Evolutionary conservation across 2,888 invertebrate genomes (phyloP).

Genomic region (Drosophila atripex): DNA sequence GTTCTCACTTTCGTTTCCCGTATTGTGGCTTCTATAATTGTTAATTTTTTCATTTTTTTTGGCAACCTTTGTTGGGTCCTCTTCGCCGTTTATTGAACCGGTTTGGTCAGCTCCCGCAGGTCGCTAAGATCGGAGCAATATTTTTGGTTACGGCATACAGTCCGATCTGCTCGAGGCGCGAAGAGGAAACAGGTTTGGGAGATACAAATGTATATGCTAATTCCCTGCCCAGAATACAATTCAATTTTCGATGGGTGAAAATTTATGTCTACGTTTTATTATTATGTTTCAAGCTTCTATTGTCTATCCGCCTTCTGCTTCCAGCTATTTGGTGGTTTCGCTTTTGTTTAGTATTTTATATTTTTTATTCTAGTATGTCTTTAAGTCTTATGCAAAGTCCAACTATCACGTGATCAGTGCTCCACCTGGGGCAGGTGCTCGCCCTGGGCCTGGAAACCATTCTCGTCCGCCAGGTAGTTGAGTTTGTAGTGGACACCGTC

Average conservation of each 20-base stretch:
- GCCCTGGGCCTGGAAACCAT: constrained; percentile 77
- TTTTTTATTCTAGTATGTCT: not conserved
- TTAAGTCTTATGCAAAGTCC: constrained; percentile 16
- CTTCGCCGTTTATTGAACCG: constrained; percentile 48
- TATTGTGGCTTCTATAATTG: constrained; percentile 31
- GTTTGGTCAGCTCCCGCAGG: constrained; percentile 39
- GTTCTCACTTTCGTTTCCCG: constrained; percentile 67
- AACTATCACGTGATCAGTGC: constrained; percentile 55
- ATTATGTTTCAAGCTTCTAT: constrained; percentile 31
- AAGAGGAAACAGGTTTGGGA: constrained; percentile 42
- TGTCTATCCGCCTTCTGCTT: constrained; percentile 20
- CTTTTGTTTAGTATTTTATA: constrained; percentile 7
- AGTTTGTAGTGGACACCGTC: constrained; percentile 86
- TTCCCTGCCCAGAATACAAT: constrained; percentile 58
- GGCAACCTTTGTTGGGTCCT: constrained; percentile 40
- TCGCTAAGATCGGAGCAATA: constrained; percentile 21
- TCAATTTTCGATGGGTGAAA: constrained; percentile 47
- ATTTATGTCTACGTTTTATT: constrained; percentile 45
- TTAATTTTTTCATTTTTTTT: constrained; percentile 24
- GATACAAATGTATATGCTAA: constrained; percentile 59
- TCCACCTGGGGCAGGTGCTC: constrained; percentile 71
- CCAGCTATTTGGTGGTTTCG: constrained; percentile 28
- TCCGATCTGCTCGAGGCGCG: constrained; percentile 11
- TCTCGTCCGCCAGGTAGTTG: constrained; percentile 80
- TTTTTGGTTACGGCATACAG: constrained; percentile 37